Conservation (phyloP, 2,888 invertebrate genomes). For the Aporophyla lueneburgensis region DNA sequence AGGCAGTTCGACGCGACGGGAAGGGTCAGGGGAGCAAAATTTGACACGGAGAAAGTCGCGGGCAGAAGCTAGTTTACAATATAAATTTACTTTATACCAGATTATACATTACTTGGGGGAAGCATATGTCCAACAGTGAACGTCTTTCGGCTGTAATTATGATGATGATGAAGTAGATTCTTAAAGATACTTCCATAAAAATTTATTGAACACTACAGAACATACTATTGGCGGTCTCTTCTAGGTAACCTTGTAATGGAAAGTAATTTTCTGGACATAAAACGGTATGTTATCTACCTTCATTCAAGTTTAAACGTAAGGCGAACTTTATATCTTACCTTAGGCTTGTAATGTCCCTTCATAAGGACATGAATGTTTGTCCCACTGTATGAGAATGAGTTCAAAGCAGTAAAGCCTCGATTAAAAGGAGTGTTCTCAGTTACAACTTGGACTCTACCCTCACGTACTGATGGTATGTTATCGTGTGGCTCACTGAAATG, state of each 20-base stretch:
- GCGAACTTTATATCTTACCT: constrained; percentile 62
- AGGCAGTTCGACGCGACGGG: too few relatives aligned
- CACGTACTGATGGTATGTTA: constrained; percentile 66
- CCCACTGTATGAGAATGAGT: constrained; percentile 73
- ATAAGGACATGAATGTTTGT: constrained; percentile 73
- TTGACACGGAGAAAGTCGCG: too few relatives aligned
- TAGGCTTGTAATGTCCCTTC: constrained; percentile 74
- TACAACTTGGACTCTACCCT: constrained; percentile 73
- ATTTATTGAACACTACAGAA: too few relatives aligned
- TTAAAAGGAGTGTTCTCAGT: constrained; percentile 71
- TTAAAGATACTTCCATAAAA: too few relatives aligned
- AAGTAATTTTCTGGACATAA: not conserved
- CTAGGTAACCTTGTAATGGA: not conserved
- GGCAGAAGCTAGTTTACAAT: too few relatives aligned
- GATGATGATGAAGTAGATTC: too few relatives aligned
- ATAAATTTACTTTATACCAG: not conserved
- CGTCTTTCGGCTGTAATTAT: too few relatives aligned
- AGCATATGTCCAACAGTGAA: too few relatives aligned
- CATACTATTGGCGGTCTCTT: not conserved
- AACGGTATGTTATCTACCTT: not conserved
- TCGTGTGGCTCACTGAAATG: constrained; percentile 73
- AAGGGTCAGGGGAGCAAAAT: too few relatives aligned
- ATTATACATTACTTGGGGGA: too few relatives aligned
- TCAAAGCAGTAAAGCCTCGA: constrained; percentile 73
- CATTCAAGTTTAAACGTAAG: not conserved